phyloP scores from a whole-genome alignment of 2,113 vertebrate genomes.

The Spea multiplicata region DNA sequence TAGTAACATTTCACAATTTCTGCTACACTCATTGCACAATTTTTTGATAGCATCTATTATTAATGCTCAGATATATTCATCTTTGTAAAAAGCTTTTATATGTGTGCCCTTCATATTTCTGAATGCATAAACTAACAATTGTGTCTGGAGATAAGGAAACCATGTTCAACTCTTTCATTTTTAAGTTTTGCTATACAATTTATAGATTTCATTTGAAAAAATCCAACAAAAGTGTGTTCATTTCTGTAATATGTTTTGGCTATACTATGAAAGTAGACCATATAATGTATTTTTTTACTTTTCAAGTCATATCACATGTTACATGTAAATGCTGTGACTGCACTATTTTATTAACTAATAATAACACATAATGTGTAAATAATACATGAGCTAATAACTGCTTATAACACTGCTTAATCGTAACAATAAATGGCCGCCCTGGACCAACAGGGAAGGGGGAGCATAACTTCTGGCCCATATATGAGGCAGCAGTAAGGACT shows the following conservation, averaged over 20 bases:
- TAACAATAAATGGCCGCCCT: too few species aligned
- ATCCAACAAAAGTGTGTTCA: not conserved
- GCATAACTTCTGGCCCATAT: too few species aligned
- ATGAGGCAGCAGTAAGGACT: too few species aligned
- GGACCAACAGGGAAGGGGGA: too few species aligned
- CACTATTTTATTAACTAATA: too few species aligned
- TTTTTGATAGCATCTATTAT: constrained; percentile 1
- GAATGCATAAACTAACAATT: not conserved
- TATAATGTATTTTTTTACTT: too few species aligned
- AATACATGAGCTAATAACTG: too few species aligned
- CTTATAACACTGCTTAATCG: too few species aligned
- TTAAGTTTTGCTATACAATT: not conserved
- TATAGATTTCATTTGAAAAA: not conserved
- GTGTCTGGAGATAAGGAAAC: not conserved
- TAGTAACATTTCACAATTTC: not conserved
- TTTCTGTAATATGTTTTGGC: not conserved
- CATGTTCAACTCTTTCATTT: not conserved
- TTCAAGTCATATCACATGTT: too few species aligned
- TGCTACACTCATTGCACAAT: not conserved
- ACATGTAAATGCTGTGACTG: too few species aligned
- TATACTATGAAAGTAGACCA: too few species aligned
- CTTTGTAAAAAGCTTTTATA: not conserved
- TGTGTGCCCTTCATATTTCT: not conserved
- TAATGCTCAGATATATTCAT: not conserved
- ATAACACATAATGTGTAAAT: too few species aligned